Evolutionary conservation across 2,797 vertebrate species (phyloP).

Genomic region (Champsocephalus esox): DNA sequence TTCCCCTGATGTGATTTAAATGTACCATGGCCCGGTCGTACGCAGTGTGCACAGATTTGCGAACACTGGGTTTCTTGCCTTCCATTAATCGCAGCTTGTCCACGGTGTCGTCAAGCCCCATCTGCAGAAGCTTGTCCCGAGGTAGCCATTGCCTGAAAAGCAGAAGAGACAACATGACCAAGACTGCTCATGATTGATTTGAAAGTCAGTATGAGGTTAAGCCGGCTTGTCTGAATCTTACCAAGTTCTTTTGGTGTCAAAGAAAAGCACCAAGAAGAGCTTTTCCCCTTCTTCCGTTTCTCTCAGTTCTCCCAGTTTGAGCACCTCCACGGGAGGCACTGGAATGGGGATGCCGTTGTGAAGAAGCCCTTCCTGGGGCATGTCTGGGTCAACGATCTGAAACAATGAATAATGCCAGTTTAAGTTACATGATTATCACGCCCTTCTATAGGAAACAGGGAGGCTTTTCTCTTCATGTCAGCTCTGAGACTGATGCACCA

Average conservation of each 20-base stretch:
- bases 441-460: neutral
- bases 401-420: slow-evolving; percentile 45
- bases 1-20: slow-evolving; percentile 91
- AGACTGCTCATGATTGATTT: neutral
- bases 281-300: slow-evolving; percentile 90
- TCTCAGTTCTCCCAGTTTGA: slow-evolving; percentile 92
- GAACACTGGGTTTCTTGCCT: slow-evolving; percentile 96
- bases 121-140: slow-evolving; percentile 91
- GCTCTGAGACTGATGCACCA: slow-evolving; percentile 4
- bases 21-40: slow-evolving; percentile 96
- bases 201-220: slow-evolving; percentile 23
- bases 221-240: slow-evolving; percentile 76
- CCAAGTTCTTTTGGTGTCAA: slow-evolving; percentile 99
- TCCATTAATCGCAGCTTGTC: slow-evolving; percentile 97
- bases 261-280: slow-evolving; percentile 98
- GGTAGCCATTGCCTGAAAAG: slow-evolving; percentile 96
- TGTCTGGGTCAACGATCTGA: slow-evolving; percentile 96
- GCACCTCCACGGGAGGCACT: slow-evolving; percentile 94
- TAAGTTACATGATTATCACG: neutral
- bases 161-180: slow-evolving; percentile 18
- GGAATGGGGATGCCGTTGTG: slow-evolving; percentile 99
- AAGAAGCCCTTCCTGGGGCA: slow-evolving; percentile 96
- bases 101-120: slow-evolving; percentile 94
- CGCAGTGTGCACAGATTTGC: slow-evolving; percentile 97
- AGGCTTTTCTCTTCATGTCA: slow-evolving; percentile 23